Conservation (phyloP, 2,113 vertebrate species). For the Amblyornis subalaris region DNA sequence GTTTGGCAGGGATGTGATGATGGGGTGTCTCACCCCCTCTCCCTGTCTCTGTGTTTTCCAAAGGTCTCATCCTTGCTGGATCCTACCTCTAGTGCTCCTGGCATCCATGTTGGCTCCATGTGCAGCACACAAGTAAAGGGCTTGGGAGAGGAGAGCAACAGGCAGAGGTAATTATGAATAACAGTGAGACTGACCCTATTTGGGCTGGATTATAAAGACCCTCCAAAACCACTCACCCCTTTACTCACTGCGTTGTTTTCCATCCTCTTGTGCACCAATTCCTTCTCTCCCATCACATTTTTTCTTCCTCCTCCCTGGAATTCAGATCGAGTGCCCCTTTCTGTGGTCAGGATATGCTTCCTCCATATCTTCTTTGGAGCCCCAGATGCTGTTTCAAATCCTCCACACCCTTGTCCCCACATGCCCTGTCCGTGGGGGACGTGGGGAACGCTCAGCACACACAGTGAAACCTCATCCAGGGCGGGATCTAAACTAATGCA, state of each 20-base stretch:
- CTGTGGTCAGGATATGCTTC: neutral
- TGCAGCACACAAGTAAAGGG: neutral
- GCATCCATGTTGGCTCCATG: neutral
- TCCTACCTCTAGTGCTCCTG: neutral
- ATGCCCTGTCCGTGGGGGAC: rapidly evolving
- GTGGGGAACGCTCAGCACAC: neutral
- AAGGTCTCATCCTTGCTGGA: neutral
- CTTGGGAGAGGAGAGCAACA: neutral
- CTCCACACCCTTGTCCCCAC: rapidly evolving
- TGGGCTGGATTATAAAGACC: neutral
- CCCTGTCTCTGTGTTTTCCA: neutral
- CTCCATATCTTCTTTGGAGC: neutral
- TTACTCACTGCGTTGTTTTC: neutral
- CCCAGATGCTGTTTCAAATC: neutral
- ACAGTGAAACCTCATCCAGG: neutral
- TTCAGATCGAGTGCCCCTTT: neutral
- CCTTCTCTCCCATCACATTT: neutral
- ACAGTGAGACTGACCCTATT: neutral
- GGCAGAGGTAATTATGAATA: neutral
- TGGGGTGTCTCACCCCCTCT: neutral
- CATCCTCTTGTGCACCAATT: neutral
- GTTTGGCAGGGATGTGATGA: neutral
- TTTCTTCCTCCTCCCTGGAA: neutral
- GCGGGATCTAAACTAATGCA: rapidly evolving
- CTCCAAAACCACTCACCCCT: neutral